Conservation (phyloP, 1,140 invertebrate genomes). For the Lysiphlebus fabarum region DNA sequence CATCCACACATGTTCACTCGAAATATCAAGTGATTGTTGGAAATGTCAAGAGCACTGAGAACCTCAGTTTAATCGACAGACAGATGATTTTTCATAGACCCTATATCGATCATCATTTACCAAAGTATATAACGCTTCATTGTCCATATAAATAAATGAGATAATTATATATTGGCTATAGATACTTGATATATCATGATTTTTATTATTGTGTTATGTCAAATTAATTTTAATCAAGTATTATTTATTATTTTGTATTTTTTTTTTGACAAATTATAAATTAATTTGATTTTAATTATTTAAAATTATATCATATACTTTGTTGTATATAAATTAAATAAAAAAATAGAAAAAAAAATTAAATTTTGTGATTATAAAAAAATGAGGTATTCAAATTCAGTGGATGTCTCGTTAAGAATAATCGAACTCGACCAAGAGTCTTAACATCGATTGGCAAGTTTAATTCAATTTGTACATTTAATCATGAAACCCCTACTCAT, state of each 20-base stretch:
- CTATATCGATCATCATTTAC: constrained; percentile 12
- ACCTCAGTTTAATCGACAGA: constrained; percentile 9
- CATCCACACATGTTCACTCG: constrained; percentile 5
- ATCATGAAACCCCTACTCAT: neutral
- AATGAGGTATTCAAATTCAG: constrained; percentile 6
- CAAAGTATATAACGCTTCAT: neutral
- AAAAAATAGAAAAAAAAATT: neutral
- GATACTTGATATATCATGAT: too few species aligned
- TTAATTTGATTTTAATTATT: neutral
- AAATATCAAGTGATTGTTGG: constrained; percentile 15
- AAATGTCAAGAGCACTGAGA: constrained; percentile 14
- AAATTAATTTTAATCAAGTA: too few species aligned
- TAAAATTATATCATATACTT: neutral
- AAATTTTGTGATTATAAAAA: too few species aligned
- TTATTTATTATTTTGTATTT: too few species aligned
- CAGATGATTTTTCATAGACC: neutral
- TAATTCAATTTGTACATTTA: constrained; percentile 14
- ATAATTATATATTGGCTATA: neutral
- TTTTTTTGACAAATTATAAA: neutral
- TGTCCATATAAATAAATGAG: neutral
- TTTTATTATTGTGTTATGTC: too few species aligned
- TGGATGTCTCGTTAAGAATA: constrained; percentile 8
- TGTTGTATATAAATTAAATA: neutral
- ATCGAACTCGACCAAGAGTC: neutral
- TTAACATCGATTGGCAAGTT: constrained; percentile 3